phyloP scores from a whole-genome alignment of 2,113 vertebrate genomes.

The Glaucidium brasilianum region DNA sequence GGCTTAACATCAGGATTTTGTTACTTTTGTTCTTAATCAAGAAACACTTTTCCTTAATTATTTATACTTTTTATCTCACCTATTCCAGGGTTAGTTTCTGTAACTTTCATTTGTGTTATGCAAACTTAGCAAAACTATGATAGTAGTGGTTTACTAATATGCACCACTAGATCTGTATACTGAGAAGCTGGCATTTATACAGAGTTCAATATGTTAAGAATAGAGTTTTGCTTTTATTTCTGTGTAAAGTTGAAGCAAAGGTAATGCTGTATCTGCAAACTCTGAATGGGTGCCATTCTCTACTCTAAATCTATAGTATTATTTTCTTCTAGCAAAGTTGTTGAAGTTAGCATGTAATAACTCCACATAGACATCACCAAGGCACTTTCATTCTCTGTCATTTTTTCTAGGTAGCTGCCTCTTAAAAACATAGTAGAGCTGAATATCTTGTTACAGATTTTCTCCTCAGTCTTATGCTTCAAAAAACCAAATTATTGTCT shows the following conservation, averaged over 20 bases:
- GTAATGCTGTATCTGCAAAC: not conserved
- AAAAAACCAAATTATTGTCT: not conserved
- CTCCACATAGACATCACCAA: not conserved
- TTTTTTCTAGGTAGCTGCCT: not conserved
- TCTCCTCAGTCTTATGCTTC: not conserved
- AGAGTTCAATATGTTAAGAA: not conserved
- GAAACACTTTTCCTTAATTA: not conserved
- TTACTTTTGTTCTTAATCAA: not conserved
- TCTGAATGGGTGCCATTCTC: not conserved
- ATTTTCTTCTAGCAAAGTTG: not conserved
- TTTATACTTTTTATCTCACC: not conserved
- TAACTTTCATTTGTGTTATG: not conserved
- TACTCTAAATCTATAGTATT: too few relatives aligned
- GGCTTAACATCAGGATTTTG: not conserved
- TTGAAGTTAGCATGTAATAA: fast-evolving
- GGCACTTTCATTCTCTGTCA: not conserved
- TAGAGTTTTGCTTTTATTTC: not conserved
- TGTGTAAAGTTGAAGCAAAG: not conserved
- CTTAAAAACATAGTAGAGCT: not conserved
- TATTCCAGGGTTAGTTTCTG: not conserved
- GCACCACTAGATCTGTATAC: not conserved
- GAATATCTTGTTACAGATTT: not conserved
- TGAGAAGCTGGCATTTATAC: not conserved
- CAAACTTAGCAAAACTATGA: not conserved
- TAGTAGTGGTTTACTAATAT: not conserved